Evolutionary conservation across 2,113 vertebrate genomes (phyloP), one percentile per base, ranked within the genome.

Genomic region (Grammomys dolichurus): DNA sequence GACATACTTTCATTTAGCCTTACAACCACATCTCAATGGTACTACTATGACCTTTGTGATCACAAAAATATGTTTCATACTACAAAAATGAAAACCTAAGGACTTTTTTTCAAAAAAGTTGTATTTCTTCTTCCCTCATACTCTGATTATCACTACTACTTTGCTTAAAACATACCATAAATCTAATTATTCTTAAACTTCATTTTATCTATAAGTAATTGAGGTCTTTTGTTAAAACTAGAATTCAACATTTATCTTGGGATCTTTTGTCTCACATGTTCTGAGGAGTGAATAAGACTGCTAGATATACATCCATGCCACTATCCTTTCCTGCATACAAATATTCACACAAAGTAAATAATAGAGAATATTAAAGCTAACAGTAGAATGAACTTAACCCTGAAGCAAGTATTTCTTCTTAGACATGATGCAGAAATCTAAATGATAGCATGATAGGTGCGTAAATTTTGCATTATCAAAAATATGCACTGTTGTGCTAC

Each of bases 1-100:
- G 63, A 80, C 40, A 92, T 36, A 60, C 31, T 72, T 94, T 89
- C 72, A 80, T 82, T 85, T 85, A 54, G 40, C 43, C 60, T 60
- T 33, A 46, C 54, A 40, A 54, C 46, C 89, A 46, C 2, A 31
- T 78, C n/a, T 63, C 17, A 7, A 4, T 19, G 0, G 3, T 28
- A 31, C 56, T 13, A 73, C 6, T 0, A 20, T 73, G 70, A 72
- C 46, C 36, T 19, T 85, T 78, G 14, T 48, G 78, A 86, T 76
- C 12, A 36, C 11, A 65, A 51, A 89, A 17, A 22, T 48, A 4
- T 33, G 26, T 0, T 72, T 31, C 20, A 17, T 0, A 0, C 67
- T 75, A 75, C 31, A 7, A 75, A 67, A 75, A 72, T 75, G 14
- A 40, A 97, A 69, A 77, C 33, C 1, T 2, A 80, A 46, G 0